These are phyloP conservation scores for Hydrophis major DNA, from an alignment of 2,797 vertebrate species.

Conservation along the genomic window DNA sequence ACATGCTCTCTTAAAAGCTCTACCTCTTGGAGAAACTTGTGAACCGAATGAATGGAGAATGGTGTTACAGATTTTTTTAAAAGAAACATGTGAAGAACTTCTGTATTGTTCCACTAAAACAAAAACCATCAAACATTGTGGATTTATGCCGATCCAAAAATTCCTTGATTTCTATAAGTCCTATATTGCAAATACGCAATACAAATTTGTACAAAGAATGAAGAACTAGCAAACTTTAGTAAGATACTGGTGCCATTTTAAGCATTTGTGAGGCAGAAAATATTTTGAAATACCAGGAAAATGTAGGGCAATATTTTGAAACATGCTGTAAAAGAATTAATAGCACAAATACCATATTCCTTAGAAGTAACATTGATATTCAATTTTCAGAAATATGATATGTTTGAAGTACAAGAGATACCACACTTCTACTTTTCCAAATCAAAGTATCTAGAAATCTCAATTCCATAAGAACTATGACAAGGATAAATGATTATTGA, in stretches of 20 bases:
- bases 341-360: slow-evolving; percentile 22
- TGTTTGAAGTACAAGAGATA: background rate
- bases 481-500: background rate
- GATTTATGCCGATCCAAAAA: background rate
- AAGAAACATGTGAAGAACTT: background rate
- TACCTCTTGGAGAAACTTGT: background rate
- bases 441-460: background rate
- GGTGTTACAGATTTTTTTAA: background rate
- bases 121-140: background rate
- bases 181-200: background rate
- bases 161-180: background rate
- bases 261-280: background rate
- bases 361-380: slow-evolving; percentile 24
- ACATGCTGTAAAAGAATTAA: background rate
- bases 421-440: background rate
- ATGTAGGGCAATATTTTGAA: background rate
- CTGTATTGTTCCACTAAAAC: background rate
- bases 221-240: background rate
- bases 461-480: background rate
- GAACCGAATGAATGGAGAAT: background rate
- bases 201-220: background rate
- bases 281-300: background rate
- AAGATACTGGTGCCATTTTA: background rate
- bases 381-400: slow-evolving; percentile 9
- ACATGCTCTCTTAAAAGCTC: background rate